Conservation (phyloP, 2,888 invertebrate species). For the Spicauda simplicius region DNA sequence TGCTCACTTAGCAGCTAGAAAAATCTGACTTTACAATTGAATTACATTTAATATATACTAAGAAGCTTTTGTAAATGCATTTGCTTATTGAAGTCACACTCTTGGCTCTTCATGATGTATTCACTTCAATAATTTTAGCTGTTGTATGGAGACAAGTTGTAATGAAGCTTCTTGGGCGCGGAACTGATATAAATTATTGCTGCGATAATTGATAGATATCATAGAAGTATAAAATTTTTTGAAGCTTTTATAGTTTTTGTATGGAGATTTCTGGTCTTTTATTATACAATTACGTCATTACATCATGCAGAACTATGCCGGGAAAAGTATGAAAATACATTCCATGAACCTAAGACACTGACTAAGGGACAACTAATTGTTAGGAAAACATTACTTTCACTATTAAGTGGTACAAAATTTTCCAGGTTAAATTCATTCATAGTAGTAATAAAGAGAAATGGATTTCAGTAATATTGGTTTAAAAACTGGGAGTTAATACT, state of each 20-base stretch:
- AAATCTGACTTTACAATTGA: not conserved
- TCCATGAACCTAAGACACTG: constrained; percentile 62
- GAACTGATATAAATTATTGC: constrained; percentile 20
- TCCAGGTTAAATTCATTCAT: constrained; percentile 15
- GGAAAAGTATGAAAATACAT: constrained; percentile 51
- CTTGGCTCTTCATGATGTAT: not conserved
- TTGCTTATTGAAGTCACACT: not conserved
- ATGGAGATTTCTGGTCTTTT: constrained; percentile 15
- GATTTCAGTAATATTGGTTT: too few relatives aligned
- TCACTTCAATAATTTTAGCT: not conserved
- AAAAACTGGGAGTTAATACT: too few relatives aligned
- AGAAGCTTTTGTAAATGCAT: constrained; percentile 5
- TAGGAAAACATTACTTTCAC: constrained; percentile 35
- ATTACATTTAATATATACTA: not conserved
- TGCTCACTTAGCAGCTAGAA: not conserved
- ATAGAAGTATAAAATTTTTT: constrained; percentile 27
- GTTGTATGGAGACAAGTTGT: not conserved
- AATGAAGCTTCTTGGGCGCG: constrained; percentile 9
- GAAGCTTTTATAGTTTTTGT: constrained; percentile 35
- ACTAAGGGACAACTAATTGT: constrained; percentile 65
- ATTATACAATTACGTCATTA: constrained; percentile 13
- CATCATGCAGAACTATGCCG: constrained; percentile 18
- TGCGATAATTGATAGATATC: constrained; percentile 29
- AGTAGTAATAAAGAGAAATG: too few relatives aligned
- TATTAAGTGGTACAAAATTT: constrained; percentile 31